A percentile compares a stretch with the other conserved stretches of the same genome.
phyloP scores from a whole-genome alignment of 2,888 invertebrate genomes.

The Apodemia hepburni region DNA sequence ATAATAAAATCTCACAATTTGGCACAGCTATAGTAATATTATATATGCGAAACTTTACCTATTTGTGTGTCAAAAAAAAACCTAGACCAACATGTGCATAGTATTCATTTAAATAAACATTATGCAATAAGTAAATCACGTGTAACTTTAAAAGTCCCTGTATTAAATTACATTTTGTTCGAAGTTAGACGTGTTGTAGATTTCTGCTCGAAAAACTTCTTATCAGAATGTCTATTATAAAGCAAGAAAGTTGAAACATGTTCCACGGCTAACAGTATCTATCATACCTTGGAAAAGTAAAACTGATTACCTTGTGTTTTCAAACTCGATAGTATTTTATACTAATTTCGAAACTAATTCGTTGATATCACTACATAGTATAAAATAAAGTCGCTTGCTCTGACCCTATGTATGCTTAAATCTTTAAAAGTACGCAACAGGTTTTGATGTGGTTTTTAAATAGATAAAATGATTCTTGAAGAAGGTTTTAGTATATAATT shows the following conservation, averaged over 20 bases:
- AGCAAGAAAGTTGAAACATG: conserved; percentile 23
- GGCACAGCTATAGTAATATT: background rate
- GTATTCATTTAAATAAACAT: background rate
- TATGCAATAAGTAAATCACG: background rate
- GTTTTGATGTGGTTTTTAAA: too few species aligned
- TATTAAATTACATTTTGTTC: background rate
- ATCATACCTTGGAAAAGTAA: conserved; percentile 16
- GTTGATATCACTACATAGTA: too few species aligned
- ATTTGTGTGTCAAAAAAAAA: background rate
- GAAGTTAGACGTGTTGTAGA: background rate
- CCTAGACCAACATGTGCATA: background rate
- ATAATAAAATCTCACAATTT: too few species aligned
- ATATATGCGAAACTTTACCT: too few species aligned
- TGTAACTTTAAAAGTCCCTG: background rate
- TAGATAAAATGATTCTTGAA: too few species aligned
- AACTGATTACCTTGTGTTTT: conserved; percentile 10
- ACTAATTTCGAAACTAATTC: background rate
- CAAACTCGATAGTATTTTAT: background rate
- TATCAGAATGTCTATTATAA: conserved; percentile 20
- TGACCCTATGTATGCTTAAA: too few species aligned
- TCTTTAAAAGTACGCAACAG: too few species aligned
- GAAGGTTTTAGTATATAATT: too few species aligned
- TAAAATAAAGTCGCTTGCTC: too few species aligned
- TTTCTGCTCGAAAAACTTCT: conserved; percentile 16
- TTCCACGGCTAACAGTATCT: conserved; percentile 13